Conservation (phyloP, 1,140 invertebrate genomes). For the Drosophila sucinea region DNA sequence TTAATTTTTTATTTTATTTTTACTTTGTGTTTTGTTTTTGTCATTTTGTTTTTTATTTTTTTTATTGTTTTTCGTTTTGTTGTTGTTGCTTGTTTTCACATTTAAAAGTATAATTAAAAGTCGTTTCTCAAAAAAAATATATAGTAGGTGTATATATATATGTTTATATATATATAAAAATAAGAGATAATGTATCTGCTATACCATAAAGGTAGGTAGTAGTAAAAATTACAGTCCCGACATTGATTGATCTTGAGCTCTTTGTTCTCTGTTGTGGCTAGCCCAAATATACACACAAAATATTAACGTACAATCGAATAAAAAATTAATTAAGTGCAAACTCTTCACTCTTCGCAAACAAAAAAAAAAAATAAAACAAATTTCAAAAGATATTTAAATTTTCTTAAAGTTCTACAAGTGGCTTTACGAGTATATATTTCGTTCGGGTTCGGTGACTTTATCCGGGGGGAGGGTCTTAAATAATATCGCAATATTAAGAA, state of each 20-base stretch:
- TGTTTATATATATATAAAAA: constrained; percentile 2
- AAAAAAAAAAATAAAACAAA: background rate
- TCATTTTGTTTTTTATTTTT: constrained; percentile 18
- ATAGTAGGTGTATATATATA: constrained; percentile 25
- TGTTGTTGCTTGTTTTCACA: constrained; percentile 29
- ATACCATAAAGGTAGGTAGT: constrained; percentile 18
- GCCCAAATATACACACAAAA: constrained; percentile 15
- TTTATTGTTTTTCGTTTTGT: constrained; percentile 29
- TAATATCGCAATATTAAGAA: constrained; percentile 62
- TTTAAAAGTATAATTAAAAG: constrained; percentile 56
- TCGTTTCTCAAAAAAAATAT: constrained; percentile 61
- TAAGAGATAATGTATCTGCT: constrained; percentile 49
- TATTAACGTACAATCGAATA: background rate
- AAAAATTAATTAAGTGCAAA: too few relatives aligned
- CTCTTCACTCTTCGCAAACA: background rate
- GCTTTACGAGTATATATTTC: constrained; percentile 45
- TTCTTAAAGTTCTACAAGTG: constrained; percentile 66
- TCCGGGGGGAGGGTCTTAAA: constrained; percentile 56
- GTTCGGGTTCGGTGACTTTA: constrained; percentile 56
- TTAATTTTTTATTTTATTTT: constrained; percentile 10
- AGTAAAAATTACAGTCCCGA: constrained; percentile 15
- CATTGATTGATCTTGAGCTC: constrained; percentile 15
- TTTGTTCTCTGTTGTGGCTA: constrained; percentile 6
- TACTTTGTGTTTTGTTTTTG: constrained; percentile 10
- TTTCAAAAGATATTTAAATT: constrained; percentile 23